A percentile compares a stretch with the other conserved stretches of the same genome.
Conservation (phyloP, 2,797 vertebrate genomes). For the Aeoliscus strigatus region DNA sequence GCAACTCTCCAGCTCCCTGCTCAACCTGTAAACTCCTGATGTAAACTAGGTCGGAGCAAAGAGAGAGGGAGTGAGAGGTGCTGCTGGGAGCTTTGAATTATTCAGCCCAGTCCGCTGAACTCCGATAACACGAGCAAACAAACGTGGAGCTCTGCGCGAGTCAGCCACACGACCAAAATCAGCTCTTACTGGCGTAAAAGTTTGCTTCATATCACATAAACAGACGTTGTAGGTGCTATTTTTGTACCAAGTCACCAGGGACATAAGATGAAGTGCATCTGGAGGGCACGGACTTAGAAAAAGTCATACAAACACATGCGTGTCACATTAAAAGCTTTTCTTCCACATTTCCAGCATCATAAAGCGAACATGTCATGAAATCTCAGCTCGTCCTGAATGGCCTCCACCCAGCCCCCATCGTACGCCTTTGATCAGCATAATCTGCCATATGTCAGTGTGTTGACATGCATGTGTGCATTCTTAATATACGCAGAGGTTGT, state of each 20-base stretch:
- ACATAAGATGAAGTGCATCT: too few relatives aligned
- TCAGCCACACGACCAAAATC: constrained; percentile 24
- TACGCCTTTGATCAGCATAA: constrained; percentile 51
- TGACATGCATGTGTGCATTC: constrained; percentile 47
- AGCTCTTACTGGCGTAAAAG: constrained; percentile 14
- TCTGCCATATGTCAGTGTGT: constrained; percentile 53
- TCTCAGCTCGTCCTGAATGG: constrained; percentile 4
- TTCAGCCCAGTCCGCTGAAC: constrained; percentile 62
- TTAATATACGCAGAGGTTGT: constrained; percentile 49
- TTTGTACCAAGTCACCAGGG: not conserved
- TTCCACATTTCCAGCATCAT: constrained; percentile 8
- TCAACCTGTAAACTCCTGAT: constrained; percentile 51
- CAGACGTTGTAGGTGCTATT: constrained; percentile 1
- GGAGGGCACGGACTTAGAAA: not conserved
- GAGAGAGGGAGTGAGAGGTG: constrained; percentile 30
- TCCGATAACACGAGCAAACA: constrained; percentile 60
- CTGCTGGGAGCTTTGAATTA: constrained; percentile 68
- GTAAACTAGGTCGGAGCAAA: constrained; percentile 57
- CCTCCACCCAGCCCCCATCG: constrained; percentile 17
- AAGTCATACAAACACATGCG: not conserved
- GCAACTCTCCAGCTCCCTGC: constrained; percentile 19
- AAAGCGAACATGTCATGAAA: constrained; percentile 30
- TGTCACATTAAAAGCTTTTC: constrained; percentile 2
- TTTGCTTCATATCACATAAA: constrained; percentile 5
- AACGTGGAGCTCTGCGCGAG: constrained; percentile 40